Evolutionary conservation across 2,888 invertebrate genomes (phyloP).

Genomic region (Orthosia incerta): DNA sequence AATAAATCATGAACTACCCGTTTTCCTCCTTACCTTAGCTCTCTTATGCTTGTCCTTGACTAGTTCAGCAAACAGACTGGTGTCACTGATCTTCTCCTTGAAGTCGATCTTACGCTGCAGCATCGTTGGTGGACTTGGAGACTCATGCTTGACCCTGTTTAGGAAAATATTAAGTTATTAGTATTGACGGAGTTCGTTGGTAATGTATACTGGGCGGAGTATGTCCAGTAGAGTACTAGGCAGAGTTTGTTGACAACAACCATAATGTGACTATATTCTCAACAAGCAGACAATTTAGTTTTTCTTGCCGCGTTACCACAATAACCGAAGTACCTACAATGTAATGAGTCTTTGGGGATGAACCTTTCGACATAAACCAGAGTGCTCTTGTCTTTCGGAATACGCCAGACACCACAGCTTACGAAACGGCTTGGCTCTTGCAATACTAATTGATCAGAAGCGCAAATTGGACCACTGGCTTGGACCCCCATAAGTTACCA

Average conservation of each 20-base stretch:
- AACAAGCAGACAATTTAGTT: background rate
- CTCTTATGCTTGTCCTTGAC: conserved; percentile 96
- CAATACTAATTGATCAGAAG: background rate
- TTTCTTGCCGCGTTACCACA: background rate
- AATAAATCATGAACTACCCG: no score
- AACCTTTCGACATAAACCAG: no score
- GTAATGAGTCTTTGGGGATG: background rate
- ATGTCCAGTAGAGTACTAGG: background rate
- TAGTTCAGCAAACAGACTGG: conserved; percentile 97
- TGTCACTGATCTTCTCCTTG: conserved; percentile 96
- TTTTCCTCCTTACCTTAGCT: conserved; percentile 92
- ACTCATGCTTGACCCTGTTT: conserved; percentile 78
- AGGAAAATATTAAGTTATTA: conserved; percentile 6
- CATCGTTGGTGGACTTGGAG: conserved; percentile 84
- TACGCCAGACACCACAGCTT: background rate
- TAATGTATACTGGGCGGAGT: no score
- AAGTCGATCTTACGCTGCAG: conserved; percentile 91
- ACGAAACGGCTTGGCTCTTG: no score
- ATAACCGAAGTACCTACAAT: background rate
- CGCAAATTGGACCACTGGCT: no score
- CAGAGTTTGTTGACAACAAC: background rate
- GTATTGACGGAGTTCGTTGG: background rate
- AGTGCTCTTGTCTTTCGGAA: background rate
- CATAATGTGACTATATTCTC: no score
- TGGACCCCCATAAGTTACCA: background rate